A percentile compares a stretch with the other conserved stretches of the same genome.
phyloP scores from a whole-genome alignment of 1,140 invertebrate genomes.

The Drosophila tropicalis region DNA sequence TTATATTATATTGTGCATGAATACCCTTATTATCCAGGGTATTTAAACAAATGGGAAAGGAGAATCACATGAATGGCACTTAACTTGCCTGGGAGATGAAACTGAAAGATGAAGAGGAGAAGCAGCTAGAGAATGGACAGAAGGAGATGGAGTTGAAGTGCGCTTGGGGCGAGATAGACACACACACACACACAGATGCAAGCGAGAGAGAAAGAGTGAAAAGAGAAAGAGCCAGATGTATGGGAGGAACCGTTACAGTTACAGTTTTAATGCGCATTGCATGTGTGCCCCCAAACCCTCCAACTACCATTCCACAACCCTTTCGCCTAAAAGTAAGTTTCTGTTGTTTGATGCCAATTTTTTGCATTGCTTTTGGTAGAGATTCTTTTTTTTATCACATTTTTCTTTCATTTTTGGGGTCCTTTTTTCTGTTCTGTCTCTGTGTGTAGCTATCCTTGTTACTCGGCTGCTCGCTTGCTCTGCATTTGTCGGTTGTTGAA shows the following conservation, averaged over 20 bases:
- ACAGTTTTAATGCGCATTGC: conserved; percentile 79
- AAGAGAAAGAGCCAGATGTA: conserved; percentile 4
- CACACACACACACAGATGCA: conserved; percentile 23
- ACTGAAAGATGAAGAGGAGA: conserved; percentile 31
- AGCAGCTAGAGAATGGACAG: not conserved
- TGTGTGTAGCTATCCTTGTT: not conserved
- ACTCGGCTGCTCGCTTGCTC: conserved; percentile 32
- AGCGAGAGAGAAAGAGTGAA: conserved; percentile 18
- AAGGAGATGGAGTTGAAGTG: conserved; percentile 40
- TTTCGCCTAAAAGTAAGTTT: conserved; percentile 70
- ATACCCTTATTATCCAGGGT: not conserved
- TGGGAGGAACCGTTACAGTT: conserved; percentile 63
- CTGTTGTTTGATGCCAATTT: conserved; percentile 81
- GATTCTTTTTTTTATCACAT: conserved; percentile 1
- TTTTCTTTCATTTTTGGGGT: conserved; percentile 34
- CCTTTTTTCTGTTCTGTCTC: conserved; percentile 17
- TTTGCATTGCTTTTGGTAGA: conserved; percentile 57
- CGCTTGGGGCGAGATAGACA: conserved; percentile 47
- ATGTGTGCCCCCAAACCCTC: conserved; percentile 48
- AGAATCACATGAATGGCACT: conserved; percentile 75
- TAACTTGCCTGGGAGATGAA: conserved; percentile 56
- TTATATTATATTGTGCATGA: not conserved
- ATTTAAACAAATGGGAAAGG: conserved; percentile 24
- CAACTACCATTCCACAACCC: not conserved
- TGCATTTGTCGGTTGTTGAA: conserved; percentile 76